These are phyloP conservation scores for Zaprionus obscuricornis DNA, from an alignment of 2,888 invertebrate species.

Conservation along the genomic window DNA sequence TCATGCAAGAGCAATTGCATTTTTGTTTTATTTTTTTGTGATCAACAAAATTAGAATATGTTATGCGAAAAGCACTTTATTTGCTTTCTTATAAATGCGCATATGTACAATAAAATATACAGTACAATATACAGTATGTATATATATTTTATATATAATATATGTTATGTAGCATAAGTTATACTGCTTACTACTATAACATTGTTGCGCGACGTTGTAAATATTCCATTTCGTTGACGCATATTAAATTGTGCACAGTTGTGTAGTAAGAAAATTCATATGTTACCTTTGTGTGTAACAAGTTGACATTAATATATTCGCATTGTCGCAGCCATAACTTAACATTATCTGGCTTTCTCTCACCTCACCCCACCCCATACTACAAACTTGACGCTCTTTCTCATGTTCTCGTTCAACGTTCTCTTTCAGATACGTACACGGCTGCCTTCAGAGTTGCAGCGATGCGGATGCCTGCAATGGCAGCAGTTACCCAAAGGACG, in stretches of 20 bases:
- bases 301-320: conserved; percentile 39
- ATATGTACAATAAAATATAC: no score
- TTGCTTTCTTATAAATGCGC: no score
- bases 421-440: conserved; percentile 90
- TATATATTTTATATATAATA: no score
- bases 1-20: no score
- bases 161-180: no score
- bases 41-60: no score
- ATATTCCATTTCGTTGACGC: not conserved
- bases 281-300: conserved; percentile 35
- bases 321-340: conserved; percentile 46
- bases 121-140: no score
- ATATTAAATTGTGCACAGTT: conserved; percentile 19
- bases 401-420: not conserved
- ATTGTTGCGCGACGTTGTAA: no score
- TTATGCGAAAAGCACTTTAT: no score
- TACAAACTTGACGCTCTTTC: not conserved
- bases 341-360: conserved; percentile 37
- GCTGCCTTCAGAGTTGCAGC: conserved; percentile 97
- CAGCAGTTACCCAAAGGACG: conserved; percentile 32
- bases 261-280: conserved; percentile 28
- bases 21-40: no score
- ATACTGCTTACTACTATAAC: no score
- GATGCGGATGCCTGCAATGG: conserved; percentile 95
- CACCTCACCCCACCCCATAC: not conserved